These are phyloP conservation scores for Artibeus jamaicensis DNA, from an alignment of 2,797 vertebrate genomes.

Conservation along the genomic window DNA sequence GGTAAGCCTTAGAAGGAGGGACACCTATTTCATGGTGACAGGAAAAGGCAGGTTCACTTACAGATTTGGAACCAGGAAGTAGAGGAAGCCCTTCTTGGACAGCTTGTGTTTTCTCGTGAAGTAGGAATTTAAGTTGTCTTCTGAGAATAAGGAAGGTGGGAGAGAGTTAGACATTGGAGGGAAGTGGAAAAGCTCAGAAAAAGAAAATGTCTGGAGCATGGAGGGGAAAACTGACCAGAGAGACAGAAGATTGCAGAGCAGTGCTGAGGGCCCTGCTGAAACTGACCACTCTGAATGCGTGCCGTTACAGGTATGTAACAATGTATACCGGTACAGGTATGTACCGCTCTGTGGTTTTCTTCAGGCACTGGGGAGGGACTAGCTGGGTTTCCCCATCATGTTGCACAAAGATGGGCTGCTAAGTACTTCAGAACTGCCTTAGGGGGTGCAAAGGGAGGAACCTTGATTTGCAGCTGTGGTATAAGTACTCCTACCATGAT, in stretches of 20 bases:
- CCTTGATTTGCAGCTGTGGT: background rate
- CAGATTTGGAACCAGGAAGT: background rate
- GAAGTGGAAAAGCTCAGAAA: background rate
- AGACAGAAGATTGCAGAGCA: background rate
- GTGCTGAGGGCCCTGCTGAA: background rate
- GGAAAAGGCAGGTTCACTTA: background rate
- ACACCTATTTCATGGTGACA: background rate
- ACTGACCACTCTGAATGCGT: background rate
- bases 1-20: background rate
- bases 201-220: background rate
- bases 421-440: background rate
- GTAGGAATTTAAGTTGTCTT: background rate
- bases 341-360: background rate
- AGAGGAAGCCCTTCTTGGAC: background rate
- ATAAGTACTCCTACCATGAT: background rate
- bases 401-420: background rate
- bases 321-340: background rate
- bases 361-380: background rate
- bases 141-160: background rate
- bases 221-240: background rate
- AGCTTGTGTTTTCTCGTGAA: background rate
- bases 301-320: background rate
- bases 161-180: background rate
- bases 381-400: background rate
- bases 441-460: background rate